phyloP scores from a whole-genome alignment of 2,888 invertebrate genomes.

The Theretra japonica region DNA sequence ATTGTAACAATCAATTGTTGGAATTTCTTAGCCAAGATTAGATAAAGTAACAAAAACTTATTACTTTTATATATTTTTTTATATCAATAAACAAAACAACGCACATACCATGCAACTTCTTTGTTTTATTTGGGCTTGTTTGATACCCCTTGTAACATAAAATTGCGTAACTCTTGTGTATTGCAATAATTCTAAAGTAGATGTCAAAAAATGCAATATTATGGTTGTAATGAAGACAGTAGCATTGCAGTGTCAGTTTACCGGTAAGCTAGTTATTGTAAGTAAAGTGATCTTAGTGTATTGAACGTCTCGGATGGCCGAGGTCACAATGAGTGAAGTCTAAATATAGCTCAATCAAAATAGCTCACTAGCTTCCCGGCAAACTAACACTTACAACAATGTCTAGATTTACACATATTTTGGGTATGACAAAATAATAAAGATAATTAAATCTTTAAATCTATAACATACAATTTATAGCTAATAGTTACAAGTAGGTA shows the following conservation, averaged over 20 bases:
- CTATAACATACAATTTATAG: background rate
- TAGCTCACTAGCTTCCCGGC: conserved; percentile 12
- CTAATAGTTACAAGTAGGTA: background rate
- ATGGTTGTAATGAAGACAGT: background rate
- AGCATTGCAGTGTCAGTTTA: conserved; percentile 15
- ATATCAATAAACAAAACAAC: too few species aligned
- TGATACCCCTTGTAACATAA: too few species aligned
- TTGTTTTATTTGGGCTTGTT: too few species aligned
- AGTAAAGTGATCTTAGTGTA: conserved; percentile 20
- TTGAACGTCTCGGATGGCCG: conserved; percentile 17
- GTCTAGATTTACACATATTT: background rate
- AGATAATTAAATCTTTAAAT: too few species aligned
- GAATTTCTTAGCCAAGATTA: too few species aligned
- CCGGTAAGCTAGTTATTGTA: background rate
- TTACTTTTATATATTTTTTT: too few species aligned
- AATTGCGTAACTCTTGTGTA: too few species aligned
- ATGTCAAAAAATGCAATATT: too few species aligned
- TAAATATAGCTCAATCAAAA: conserved; percentile 18
- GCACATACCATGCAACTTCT: too few species aligned
- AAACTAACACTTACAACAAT: conserved; percentile 11
- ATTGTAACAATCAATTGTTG: too few species aligned
- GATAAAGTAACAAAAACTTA: too few species aligned
- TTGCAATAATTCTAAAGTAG: too few species aligned
- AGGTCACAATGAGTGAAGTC: conserved; percentile 13
- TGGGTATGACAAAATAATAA: background rate